Base-by-base conservation (phyloP, 2,888 invertebrate species). In the Schrankia costaestrigalis region DNA sequence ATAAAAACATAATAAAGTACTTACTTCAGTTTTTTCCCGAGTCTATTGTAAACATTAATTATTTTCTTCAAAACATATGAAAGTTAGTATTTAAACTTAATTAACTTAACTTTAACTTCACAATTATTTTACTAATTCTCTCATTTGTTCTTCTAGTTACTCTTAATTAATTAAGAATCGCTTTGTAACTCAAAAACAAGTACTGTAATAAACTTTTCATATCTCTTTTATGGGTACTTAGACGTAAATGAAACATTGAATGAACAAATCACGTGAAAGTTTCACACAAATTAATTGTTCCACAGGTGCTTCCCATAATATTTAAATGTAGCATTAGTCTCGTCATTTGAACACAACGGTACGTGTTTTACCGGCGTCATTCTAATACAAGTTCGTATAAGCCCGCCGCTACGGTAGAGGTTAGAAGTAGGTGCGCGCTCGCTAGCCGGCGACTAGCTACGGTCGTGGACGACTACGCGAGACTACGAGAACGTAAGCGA, bases 221-320 rank as follows among this genome's bases (percentile, higher is more conserved):
- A 22, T 13, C 26, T 9, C 10, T 31, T 41, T 23, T 30, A 60
- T 60, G 14, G 12, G 22, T 39, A 69, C 71, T 69, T 61, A 67
- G 71, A 60, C 49, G 49, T 38, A 55, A 64, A 60, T 57, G 47
- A 55, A 56, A 62, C 55, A 55, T 59, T 48, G 60, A 54, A 46
- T 33, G 43, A 55, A 53, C 41, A 56, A 63, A 66, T 67, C 65
- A 74, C 73, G 62, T 56, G 54, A 59, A 70, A 65, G 47, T 61
- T 70, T 60, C 67, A 77, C 70, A 60, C 41, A 66, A 62, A 62
- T 69, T 61, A 76, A 74, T 70, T 54, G 61, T 75, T 77, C 69
- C 79, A 77, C 76, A 77, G 71, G 65, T 79, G 71, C 56, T 71
- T 64, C 54, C 64, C 73, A 77, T 73, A 56, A 67, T 69, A 71